Percentiles rank a stretch among this genome's conserved stretches.
Evolutionary conservation across 2,113 vertebrate species (phyloP).

Genomic region (Zosterops japonicus): DNA sequence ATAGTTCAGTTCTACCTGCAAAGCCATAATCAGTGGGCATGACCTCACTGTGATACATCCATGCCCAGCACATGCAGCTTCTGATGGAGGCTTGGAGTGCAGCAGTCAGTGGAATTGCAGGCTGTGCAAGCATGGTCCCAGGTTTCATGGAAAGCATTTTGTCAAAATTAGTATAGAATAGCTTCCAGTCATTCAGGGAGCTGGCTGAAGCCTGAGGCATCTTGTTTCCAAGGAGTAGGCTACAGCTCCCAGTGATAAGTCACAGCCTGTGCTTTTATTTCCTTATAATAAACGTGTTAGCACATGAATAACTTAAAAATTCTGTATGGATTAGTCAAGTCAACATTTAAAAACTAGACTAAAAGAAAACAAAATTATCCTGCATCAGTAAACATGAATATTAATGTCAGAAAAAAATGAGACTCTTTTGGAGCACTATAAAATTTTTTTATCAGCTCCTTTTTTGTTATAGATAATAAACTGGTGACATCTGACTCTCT

Average conservation of each 20-base stretch:
- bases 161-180: neutral
- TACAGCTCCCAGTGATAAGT: neutral
- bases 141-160: neutral
- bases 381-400: neutral
- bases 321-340: neutral
- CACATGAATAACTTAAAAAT: neutral
- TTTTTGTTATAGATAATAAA: neutral
- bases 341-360: neutral
- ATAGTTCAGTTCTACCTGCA: neutral
- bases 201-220: neutral
- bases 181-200: neutral
- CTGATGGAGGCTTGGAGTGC: neutral
- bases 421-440: neutral
- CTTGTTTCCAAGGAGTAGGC: neutral
- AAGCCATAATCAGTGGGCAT: neutral
- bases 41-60: fast-evolving
- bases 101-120: neutral
- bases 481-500: neutral
- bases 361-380: neutral
- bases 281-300: neutral
- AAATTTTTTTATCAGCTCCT: neutral
- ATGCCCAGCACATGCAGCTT: neutral
- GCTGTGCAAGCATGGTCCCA: neutral
- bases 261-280: neutral
- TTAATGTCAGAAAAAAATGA: neutral